Percentiles rank a stretch among this genome's conserved stretches.
Evolutionary conservation across 2,797 vertebrate species (phyloP).

Genomic region (Mus spretus): DNA sequence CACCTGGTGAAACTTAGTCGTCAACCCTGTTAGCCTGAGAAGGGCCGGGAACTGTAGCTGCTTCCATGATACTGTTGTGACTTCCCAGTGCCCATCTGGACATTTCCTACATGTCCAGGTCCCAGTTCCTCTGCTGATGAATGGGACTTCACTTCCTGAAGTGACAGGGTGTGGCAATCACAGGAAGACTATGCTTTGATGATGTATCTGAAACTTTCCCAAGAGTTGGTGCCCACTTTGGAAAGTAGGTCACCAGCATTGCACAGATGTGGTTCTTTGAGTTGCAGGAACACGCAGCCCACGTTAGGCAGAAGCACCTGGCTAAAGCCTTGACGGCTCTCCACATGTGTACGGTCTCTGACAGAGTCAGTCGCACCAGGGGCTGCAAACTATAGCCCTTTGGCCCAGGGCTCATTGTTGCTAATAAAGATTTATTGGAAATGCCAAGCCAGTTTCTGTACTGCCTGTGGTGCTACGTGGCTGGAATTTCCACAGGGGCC

Average conservation of each 20-base stretch:
- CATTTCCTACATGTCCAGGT: too few relatives aligned
- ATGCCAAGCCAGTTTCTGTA: not conserved
- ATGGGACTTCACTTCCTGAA: not conserved
- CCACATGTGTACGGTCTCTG: not conserved
- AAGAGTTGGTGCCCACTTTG: not conserved
- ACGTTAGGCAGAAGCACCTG: not conserved
- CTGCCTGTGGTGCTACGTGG: not conserved
- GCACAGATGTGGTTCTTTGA: not conserved
- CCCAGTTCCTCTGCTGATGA: not conserved
- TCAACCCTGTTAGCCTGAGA: not conserved
- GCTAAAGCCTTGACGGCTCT: not conserved
- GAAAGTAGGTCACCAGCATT: not conserved
- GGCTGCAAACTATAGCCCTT: not conserved
- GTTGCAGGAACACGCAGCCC: not conserved
- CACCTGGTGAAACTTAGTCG: too few relatives aligned
- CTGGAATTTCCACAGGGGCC: not conserved
- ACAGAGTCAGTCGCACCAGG: too few relatives aligned
- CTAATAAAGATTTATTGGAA: conserved; percentile 56
- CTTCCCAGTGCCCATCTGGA: not conserved
- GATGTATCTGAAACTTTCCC: not conserved
- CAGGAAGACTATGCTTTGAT: not conserved
- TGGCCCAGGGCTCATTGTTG: not conserved
- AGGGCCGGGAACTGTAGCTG: not conserved
- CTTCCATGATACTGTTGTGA: not conserved
- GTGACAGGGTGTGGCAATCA: not conserved